Evolutionary conservation across 2,113 vertebrate species (phyloP), one percentile per base, ranked within the genome.

Genomic region (Datnioides undecimradiatus): DNA sequence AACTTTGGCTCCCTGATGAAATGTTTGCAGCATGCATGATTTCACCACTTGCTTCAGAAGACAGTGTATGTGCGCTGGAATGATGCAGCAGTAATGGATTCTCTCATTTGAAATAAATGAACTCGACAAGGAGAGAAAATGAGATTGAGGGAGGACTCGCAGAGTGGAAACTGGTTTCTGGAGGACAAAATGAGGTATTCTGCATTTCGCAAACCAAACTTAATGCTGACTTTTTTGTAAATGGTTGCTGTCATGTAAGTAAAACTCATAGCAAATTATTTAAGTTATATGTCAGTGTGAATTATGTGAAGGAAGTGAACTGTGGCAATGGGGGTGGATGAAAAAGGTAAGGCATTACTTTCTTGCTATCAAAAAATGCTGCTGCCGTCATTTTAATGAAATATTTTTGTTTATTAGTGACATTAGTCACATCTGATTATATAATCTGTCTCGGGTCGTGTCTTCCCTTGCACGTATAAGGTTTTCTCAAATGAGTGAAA

Each of bases 31-130:
- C 83, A 78, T 21, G 79, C 80, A 45, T 46, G 73, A 86, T 74
- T 87, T 81, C 81, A 55, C 80, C 51, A 21, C 70, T 77, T 45
- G 67, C 82, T 68, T 25, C 5, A 48, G 68, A 76, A 69, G 68
- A 77, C 75, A 33, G 51, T 33, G 43, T 54, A 55, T 72, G 67
- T 62, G 72, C 64, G 40, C 21, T 17, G 68, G 62, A 63, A 82
- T 67, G 68, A 79, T 57, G 80, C 76, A 17, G 34, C 72, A 3
- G 78, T 87, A 86, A 90, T 90, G 82, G 83, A 82, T 72, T 90
- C 71, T 75, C 87, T 90, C 70, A 70, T 88, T 79, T 79, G 75
- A 90, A 84, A 85, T 86, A 72, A 88, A 88, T 87, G 55, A 84
- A 84, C 65, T 82, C 21, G 64, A 80, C 78, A 65, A 71, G 45